Percentiles rank a stretch among this genome's conserved stretches.
phyloP scores from a whole-genome alignment of 2,797 vertebrate species.

The Peromyscus attwateri region DNA sequence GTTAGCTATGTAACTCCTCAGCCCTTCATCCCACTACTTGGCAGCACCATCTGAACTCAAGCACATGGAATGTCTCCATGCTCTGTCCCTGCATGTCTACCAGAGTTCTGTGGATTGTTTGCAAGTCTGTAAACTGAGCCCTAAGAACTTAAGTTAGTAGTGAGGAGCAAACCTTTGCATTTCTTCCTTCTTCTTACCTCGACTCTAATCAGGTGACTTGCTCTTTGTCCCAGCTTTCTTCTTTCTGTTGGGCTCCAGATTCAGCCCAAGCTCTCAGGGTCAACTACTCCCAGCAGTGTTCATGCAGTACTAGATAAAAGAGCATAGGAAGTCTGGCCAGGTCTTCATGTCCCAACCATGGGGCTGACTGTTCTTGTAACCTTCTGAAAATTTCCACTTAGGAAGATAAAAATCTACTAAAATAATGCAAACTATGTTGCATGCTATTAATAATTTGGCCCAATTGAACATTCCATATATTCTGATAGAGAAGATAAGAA shows the following conservation, averaged over 20 bases:
- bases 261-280: neutral
- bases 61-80: neutral
- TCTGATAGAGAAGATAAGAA: constrained; percentile 48
- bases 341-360: constrained; percentile 25
- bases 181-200: constrained; percentile 42
- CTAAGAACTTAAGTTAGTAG: neutral
- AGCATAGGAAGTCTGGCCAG: constrained; percentile 22
- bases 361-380: constrained; percentile 30
- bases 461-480: constrained; percentile 54
- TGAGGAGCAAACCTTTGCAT: neutral
- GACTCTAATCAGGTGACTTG: neutral
- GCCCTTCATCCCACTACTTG: neutral
- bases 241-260: neutral
- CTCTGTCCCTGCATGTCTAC: neutral
- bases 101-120: neutral
- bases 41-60: neutral
- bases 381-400: constrained; percentile 57
- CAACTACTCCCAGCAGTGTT: neutral
- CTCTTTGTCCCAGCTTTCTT: neutral
- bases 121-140: neutral
- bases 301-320: constrained; percentile 19
- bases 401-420: constrained; percentile 45
- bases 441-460: neutral
- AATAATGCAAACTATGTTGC: constrained; percentile 64
- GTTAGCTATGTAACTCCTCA: neutral